Evolutionary conservation across 2,888 invertebrate species (phyloP).

Genomic region (Agrotis puta): DNA sequence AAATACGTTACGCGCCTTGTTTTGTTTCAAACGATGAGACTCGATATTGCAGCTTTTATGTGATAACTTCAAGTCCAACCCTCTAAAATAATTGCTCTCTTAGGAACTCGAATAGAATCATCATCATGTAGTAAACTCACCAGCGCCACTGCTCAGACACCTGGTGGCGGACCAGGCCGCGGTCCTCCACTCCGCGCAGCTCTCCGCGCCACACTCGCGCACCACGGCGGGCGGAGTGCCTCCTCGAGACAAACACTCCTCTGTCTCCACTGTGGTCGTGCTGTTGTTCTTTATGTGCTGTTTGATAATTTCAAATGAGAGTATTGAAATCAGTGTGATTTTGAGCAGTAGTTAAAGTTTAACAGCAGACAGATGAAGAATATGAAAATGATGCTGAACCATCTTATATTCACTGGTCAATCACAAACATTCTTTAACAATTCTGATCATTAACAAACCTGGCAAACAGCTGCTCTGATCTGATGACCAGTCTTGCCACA

Average conservation of each 20-base stretch:
- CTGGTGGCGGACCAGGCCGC: constrained; percentile 77
- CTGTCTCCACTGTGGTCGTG: constrained; percentile 90
- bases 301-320: constrained; percentile 57
- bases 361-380: no score
- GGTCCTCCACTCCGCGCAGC: constrained; percentile 80
- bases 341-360: neutral
- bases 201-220: constrained; percentile 74
- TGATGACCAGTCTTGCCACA: constrained; percentile 95
- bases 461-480: constrained; percentile 94
- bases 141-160: constrained; percentile 86
- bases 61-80: no score
- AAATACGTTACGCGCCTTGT: no score
- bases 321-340: neutral
- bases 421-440: neutral
- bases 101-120: no score
- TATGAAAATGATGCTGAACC: no score
- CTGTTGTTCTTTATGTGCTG: constrained; percentile 85
- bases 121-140: constrained; percentile 74
- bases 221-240: constrained; percentile 80
- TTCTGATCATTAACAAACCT: constrained; percentile 83
- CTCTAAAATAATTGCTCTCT: no score
- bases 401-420: neutral
- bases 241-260: constrained; percentile 78
- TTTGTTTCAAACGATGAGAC: no score
- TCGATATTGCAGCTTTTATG: no score